Evolutionary conservation across 2,113 vertebrate genomes (phyloP), one percentile per base, ranked within the genome.

Genomic region (Micronycteris hirsuta): DNA sequence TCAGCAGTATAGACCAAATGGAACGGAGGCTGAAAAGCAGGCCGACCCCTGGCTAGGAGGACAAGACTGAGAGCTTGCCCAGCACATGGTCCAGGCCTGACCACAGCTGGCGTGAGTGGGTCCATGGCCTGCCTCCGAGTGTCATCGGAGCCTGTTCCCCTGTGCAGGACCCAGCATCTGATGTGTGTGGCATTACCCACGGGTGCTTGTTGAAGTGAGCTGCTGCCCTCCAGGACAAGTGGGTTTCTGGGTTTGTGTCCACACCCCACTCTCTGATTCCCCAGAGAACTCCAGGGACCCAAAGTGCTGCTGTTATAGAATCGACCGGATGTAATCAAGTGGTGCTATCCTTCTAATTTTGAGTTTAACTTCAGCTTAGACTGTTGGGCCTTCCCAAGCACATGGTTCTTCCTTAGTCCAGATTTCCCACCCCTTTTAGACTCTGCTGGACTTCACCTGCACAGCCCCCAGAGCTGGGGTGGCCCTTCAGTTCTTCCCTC

Each of bases 111-210:
- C 17, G 13, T 0, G 3, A 9, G 15, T 65, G 26, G 26, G 7
- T 24, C 47, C 33, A 8, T 13, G 17, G 13, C 43, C 13, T 33
- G n/a, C 52, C 20, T 3, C 1, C 3, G 16, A n/a, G 26, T 22
- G 11, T 12, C 0, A 1, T 7, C 36, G 16, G 47, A 41, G 36
- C 10, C 73, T 38, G 24, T 4, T 31, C 13, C 6, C 2, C 5
- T 5, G 3, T 49, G 4, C 15, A 38, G 24, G 45, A 49, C 31
- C 41, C 45, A 5, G 0, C 16, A 54, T 12, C 54, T 33, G 49
- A 41, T 10, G 1, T 8, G 4, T 26, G 5, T 1, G 41, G 15
- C 61, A 11, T 38, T 8, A 36, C 13, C 45, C 20, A 0, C 15
- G 12, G 36, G n/a, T 9, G 3, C 14, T 22, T 0, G 4, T 10